phyloP scores from a whole-genome alignment of 1,140 invertebrate genomes.

The Sminthurides bifidus region DNA sequence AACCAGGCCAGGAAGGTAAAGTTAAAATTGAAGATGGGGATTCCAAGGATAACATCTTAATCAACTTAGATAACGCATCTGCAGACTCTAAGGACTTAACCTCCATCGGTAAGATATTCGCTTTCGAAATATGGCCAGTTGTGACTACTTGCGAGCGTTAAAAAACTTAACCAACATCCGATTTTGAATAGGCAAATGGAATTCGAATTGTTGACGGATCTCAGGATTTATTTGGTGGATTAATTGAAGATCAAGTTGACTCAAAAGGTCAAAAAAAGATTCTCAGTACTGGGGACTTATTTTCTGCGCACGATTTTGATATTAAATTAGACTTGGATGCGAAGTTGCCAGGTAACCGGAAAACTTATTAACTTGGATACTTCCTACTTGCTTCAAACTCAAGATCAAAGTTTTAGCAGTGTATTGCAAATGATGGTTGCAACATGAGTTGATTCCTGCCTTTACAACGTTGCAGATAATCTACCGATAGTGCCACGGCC shows the following conservation, averaged over 20 bases:
- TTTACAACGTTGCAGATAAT: constrained; percentile 21
- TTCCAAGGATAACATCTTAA: no score
- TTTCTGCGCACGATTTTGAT: constrained; percentile 91
- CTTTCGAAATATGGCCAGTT: no score
- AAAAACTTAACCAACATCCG: no score
- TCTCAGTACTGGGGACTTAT: constrained; percentile 53
- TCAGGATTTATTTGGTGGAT: no score
- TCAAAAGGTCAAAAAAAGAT: no score
- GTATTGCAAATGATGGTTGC: background rate
- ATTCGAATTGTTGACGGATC: constrained; percentile 33
- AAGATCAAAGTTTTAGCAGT: background rate
- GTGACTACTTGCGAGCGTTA: no score
- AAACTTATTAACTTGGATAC: background rate
- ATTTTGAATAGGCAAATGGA: no score
- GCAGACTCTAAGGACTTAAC: constrained; percentile 4
- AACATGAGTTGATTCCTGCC: background rate
- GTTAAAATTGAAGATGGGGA: no score
- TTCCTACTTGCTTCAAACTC: background rate
- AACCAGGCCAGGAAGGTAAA: background rate
- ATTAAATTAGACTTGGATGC: constrained; percentile 87
- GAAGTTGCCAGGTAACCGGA: constrained; percentile 57
- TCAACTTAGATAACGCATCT: no score
- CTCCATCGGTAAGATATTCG: constrained; percentile 9
- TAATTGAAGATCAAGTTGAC: no score
- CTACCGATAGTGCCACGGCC: constrained; percentile 27